Conservation (phyloP, 2,113 vertebrate species). For the Turdus rufiventris region DNA sequence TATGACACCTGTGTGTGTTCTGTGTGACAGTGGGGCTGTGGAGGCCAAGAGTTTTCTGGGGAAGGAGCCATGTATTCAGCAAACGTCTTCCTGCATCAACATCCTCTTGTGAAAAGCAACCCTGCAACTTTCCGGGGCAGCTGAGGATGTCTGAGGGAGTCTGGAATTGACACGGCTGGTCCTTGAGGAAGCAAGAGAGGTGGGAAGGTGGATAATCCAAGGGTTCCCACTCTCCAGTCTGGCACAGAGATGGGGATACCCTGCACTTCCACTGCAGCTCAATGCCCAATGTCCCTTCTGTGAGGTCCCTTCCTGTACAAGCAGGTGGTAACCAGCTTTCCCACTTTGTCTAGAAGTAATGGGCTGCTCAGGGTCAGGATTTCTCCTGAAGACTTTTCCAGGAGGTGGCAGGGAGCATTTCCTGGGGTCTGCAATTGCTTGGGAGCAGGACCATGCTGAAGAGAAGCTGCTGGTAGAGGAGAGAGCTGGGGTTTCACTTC, state of each 20-base stretch:
- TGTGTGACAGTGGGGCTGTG: background rate
- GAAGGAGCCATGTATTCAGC: background rate
- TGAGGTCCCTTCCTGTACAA: background rate
- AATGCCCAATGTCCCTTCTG: fast-evolving
- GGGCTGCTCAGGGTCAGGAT: background rate
- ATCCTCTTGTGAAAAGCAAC: background rate
- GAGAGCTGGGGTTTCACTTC: background rate
- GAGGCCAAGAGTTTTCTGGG: background rate
- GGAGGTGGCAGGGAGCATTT: background rate
- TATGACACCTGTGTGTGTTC: background rate
- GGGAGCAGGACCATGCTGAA: too few species aligned
- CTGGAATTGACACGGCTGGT: background rate
- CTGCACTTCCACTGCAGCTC: fast-evolving
- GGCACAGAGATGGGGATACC: background rate
- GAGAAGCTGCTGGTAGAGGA: background rate
- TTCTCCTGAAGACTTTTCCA: background rate
- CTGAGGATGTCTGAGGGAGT: background rate
- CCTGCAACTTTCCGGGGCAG: background rate
- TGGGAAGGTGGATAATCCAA: background rate
- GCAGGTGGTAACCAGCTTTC: fast-evolving
- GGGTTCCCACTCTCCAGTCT: background rate
- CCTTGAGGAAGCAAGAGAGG: background rate
- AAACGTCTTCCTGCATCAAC: background rate
- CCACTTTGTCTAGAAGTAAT: fast-evolving
- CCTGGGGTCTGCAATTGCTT: fast-evolving